Conservation (phyloP, 2,888 invertebrate species). For the Calephelis perditalis region DNA sequence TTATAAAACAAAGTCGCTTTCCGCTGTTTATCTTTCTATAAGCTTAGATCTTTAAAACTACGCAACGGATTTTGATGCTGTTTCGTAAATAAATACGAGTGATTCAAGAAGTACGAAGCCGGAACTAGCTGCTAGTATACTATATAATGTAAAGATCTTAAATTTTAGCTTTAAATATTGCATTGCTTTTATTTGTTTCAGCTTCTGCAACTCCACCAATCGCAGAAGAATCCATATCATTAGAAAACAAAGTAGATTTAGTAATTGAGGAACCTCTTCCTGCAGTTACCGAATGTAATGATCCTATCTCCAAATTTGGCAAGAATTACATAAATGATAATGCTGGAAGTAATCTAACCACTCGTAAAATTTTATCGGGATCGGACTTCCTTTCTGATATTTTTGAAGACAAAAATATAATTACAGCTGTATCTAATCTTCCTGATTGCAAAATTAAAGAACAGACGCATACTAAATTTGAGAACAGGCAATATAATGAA, state of each 20-base stretch:
- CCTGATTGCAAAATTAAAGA: conserved; percentile 15
- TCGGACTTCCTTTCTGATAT: conserved; percentile 44
- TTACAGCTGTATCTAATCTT: conserved; percentile 43
- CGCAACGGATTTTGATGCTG: too few relatives aligned
- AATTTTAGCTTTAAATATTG: background rate
- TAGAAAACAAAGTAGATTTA: conserved; percentile 46
- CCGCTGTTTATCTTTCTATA: too few relatives aligned
- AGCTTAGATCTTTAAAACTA: too few relatives aligned
- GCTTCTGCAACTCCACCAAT: conserved; percentile 42
- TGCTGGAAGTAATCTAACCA: conserved; percentile 28
- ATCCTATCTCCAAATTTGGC: conserved; percentile 31
- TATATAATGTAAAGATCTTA: background rate
- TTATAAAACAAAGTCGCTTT: too few relatives aligned
- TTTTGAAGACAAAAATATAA: conserved; percentile 45
- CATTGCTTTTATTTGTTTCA: conserved; percentile 26
- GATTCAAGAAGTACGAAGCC: too few relatives aligned
- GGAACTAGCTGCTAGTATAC: too few relatives aligned
- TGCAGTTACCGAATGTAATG: conserved; percentile 38
- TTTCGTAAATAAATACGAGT: too few relatives aligned
- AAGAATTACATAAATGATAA: conserved; percentile 29
- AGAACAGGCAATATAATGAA: conserved; percentile 25
- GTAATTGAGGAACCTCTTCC: conserved; percentile 39
- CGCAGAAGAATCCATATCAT: conserved; percentile 40
- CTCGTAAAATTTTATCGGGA: conserved; percentile 35
- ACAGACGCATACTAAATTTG: background rate